Evolutionary conservation across 37 sponge, comb jelly and placozoan species (phyloP).

Genomic region (Halisarca cf. caerulea): DNA sequence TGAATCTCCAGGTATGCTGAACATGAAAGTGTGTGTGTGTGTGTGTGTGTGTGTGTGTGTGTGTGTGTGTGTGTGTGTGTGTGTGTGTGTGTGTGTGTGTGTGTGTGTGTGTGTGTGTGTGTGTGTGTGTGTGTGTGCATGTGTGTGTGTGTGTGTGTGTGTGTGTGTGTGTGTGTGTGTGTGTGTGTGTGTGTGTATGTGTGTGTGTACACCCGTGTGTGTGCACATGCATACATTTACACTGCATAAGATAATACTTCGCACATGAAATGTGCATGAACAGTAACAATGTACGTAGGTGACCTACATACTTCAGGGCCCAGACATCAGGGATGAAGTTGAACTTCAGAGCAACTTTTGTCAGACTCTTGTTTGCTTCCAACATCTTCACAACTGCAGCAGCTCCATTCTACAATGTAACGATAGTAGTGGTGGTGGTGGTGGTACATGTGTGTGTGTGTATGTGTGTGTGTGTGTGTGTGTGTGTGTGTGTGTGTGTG

Average conservation of each 20-base stretch:
- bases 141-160: background rate
- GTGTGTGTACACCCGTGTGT: too few relatives aligned
- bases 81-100: slow-evolving; percentile 25
- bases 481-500: background rate
- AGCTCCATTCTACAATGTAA: slow-evolving; percentile 51
- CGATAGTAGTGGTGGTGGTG: background rate
- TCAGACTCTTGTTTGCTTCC: slow-evolving; percentile 35
- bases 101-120: slow-evolving; percentile 25
- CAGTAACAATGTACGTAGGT: too few relatives aligned
- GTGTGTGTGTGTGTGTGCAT: slow-evolving; percentile 19
- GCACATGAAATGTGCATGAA: too few relatives aligned
- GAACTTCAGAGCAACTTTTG: slow-evolving; percentile 51
- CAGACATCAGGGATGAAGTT: slow-evolving; percentile 63
- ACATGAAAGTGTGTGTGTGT: too few relatives aligned
- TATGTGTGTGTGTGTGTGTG: background rate
- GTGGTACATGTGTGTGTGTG: background rate
- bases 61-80: slow-evolving; percentile 9
- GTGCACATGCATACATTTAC: too few relatives aligned
- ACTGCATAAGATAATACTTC: too few relatives aligned
- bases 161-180: background rate
- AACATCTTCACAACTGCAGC: slow-evolving; percentile 49
- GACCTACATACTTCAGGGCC: slow-evolving; percentile 43
- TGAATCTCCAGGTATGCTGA: too few relatives aligned
- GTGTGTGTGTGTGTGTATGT: background rate
- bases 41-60: too few relatives aligned